Base-by-base conservation (phyloP, 1,140 invertebrate species). In the Luehdorfia chinensis region DNA sequence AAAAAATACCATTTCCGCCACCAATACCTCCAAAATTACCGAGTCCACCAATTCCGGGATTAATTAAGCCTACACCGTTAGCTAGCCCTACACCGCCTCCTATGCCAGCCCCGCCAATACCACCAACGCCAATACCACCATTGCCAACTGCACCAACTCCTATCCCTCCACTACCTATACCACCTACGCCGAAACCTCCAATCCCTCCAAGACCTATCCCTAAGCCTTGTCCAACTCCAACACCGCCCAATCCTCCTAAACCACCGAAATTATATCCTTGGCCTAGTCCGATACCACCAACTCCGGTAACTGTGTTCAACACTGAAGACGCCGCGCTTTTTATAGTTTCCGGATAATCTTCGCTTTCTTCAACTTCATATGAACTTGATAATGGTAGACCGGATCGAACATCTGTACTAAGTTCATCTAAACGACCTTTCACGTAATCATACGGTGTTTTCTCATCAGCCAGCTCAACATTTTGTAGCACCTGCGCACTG, bases 351-450 rank as follows among this genome's bases (percentile, higher is more conserved):
- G 86, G 84, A 47, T 87, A 81, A 60, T 85, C 81, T 34, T 62
- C 76, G 65, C 75, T 81, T 71, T 87, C 84, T 75, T 85, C 84
- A 8, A 88, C 74, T 74, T 87, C 77, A 45, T 87, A 88, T 6
- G 69, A 74, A 31, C 58, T 74, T 5, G 79, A 79, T 52, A 87
- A 39, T n/a, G 85, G 85, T 33, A 84, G 13, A 45, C 78, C 83
- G 34, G 75, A 68, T 27, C 54, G 72, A 0, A 49, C 37, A 30
- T 84, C 74, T 12, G 63, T 63, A 2, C 62, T 59, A n/a, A 86
- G 70, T 1, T 70, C 47, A 47, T 84, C 76, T 45, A 86, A 56
- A 0, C 71, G 67, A 48, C 75, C 77, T 27, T 75, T 83, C 12
- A 86, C 75, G 43, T 77, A 78, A 65, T 86, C 83, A 52, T 75